Percentiles rank a stretch among this genome's conserved stretches.
phyloP scores from a whole-genome alignment of 2,113 vertebrate species.

The Kobus ellipsiprymnus region DNA sequence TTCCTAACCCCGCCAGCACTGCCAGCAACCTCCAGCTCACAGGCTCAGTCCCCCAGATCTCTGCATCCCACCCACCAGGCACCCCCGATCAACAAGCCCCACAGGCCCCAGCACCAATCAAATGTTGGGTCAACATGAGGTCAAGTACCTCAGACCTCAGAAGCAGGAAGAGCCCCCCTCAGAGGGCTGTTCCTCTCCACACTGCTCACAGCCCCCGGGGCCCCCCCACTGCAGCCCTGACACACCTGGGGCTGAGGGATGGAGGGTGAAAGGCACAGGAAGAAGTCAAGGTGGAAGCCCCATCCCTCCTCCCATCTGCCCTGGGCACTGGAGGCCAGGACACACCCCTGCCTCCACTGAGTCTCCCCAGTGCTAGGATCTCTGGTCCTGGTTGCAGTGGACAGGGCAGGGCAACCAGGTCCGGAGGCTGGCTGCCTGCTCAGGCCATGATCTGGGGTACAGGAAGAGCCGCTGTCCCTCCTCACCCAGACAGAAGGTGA shows the following conservation, averaged over 20 bases:
- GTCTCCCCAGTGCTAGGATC: not conserved
- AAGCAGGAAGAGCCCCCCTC: not conserved
- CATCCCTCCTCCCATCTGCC: not conserved
- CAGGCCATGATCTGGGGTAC: not conserved
- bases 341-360: not conserved
- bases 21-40: not conserved
- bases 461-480: not conserved
- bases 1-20: not conserved
- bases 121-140: not conserved
- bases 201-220: not conserved
- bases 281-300: not conserved
- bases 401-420: not conserved
- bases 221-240: not conserved
- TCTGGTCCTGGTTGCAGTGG: not conserved
- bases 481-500: not conserved
- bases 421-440: not conserved
- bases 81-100: not conserved
- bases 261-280: not conserved
- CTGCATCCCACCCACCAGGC: not conserved
- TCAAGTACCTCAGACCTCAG: not conserved
- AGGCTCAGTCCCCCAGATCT: not conserved
- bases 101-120: not conserved
- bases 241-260: not conserved
- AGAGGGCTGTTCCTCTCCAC: not conserved
- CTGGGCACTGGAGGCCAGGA: no score